Base-by-base conservation (phyloP, 2,888 invertebrate genomes). In the Phymatocera aterrima region DNA sequence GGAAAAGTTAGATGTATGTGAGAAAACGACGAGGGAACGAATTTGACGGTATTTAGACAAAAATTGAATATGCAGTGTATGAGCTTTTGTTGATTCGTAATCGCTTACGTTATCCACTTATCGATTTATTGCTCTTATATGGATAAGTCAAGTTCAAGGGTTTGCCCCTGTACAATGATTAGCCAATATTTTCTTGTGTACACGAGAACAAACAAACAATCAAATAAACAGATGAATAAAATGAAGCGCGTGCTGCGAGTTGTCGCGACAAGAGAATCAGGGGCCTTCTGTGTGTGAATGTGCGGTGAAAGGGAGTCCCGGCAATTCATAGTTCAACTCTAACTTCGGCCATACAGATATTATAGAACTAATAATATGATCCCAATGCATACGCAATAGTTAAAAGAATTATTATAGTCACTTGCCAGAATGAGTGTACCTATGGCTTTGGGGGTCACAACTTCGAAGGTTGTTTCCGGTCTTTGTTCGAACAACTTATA, bases 381-480 rank as follows among this genome's bases (percentile, higher is more conserved):
- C 51, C 72, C 54, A 54, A 51, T 72, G 72, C 72, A 72, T 72
- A 72, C 51, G 72, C 51, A 21, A 75, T 57, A 57, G 37, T 5
- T 12, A 64, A 34, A 34, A 51, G 68, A 68, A 68, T 78, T 31
- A 78, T 78, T 78, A n/a, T n/a, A 78, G 77, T 78, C 77, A 78
- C 65, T 24, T 68, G 68, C 15, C 54, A 24, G 72, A 60, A 60
- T 57, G 75, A 43, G 75, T 57, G 43, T 75, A n/a, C 51, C 34
- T 10, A 54, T 68, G 24, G 37, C 68, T 68, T 78, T 65, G 77
- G 77, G 68, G 77, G 68, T 65, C 77, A 68, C 77, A 15, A 68
- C 40, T 48, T 51, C 54, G 77, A 78, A 78, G 77, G 77, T 68
- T 54, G 77, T 43, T 78, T 78, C 77, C 77, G 77, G 77, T 78